phyloP scores from a whole-genome alignment of 2,888 invertebrate species.

The Philereme transversata region DNA sequence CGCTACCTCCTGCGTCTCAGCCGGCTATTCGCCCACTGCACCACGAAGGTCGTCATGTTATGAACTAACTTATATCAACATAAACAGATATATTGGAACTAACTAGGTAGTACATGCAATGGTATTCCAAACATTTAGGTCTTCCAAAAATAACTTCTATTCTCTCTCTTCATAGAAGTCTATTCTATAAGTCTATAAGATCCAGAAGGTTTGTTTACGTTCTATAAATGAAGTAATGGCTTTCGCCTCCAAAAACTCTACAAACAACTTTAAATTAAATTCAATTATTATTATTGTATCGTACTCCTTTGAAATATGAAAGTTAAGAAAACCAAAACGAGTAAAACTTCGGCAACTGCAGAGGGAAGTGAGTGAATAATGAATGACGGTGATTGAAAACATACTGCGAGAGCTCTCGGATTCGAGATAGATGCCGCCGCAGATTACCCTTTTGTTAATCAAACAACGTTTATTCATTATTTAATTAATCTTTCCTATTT shows the following conservation, averaged over 20 bases:
- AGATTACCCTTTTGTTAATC: slow-evolving; percentile 82
- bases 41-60: no score
- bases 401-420: slow-evolving; percentile 68
- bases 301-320: slow-evolving; percentile 74
- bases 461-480: slow-evolving; percentile 80
- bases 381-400: slow-evolving; percentile 81
- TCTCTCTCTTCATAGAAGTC: no score
- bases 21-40: no score
- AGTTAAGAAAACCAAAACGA: slow-evolving; percentile 80
- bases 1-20: no score
- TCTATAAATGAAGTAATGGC: neutral
- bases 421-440: slow-evolving; percentile 82
- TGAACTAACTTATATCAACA: no score
- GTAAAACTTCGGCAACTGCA: slow-evolving; percentile 74
- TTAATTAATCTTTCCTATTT: slow-evolving; percentile 80
- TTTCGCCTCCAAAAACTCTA: neutral
- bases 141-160: no score
- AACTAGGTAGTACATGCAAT: no score
- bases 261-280: slow-evolving; percentile 49
- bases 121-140: no score
- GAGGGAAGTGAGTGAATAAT: slow-evolving; percentile 82
- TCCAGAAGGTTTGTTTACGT: no score
- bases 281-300: slow-evolving; percentile 70
- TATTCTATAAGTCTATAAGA: no score
- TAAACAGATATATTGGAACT: no score